Evolutionary conservation across 2,113 vertebrate genomes (phyloP).

Genomic region (Phrynosoma platyrhinos): DNA sequence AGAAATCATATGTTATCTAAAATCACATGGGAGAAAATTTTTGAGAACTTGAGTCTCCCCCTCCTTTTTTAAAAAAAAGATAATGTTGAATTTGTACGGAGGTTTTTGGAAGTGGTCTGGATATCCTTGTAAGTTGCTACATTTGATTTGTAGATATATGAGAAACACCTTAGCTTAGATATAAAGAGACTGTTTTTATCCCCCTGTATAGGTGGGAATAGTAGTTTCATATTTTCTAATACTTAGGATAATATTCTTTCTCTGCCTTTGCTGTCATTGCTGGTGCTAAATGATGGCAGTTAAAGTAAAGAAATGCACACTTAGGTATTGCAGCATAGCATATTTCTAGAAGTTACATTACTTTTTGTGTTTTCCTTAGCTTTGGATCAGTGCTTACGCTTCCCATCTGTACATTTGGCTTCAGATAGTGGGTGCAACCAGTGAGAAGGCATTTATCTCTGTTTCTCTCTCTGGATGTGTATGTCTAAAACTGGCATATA

Average conservation of each 20-base stretch:
- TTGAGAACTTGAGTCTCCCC: not conserved
- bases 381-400: not conserved
- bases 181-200: not conserved
- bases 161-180: not conserved
- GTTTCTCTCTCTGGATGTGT: not conserved
- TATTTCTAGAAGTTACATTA: not conserved
- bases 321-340: not conserved
- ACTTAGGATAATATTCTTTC: not conserved
- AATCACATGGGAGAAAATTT: not conserved
- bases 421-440: not conserved
- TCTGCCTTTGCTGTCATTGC: not conserved
- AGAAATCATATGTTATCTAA: not conserved
- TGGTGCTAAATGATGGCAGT: not conserved
- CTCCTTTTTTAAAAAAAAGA: not conserved
- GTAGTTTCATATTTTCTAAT: no score
- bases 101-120: not conserved
- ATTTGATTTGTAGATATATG: not conserved
- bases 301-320: not conserved
- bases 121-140: not conserved
- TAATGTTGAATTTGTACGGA: not conserved
- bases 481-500: conserved; percentile 8
- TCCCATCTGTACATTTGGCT: not conserved
- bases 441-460: not conserved
- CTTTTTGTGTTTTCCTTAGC: not conserved
- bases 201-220: not conserved